These are phyloP conservation scores for Epinephelus cyanopodus DNA, from an alignment of 2,113 vertebrate species.

Conservation along the genomic window DNA sequence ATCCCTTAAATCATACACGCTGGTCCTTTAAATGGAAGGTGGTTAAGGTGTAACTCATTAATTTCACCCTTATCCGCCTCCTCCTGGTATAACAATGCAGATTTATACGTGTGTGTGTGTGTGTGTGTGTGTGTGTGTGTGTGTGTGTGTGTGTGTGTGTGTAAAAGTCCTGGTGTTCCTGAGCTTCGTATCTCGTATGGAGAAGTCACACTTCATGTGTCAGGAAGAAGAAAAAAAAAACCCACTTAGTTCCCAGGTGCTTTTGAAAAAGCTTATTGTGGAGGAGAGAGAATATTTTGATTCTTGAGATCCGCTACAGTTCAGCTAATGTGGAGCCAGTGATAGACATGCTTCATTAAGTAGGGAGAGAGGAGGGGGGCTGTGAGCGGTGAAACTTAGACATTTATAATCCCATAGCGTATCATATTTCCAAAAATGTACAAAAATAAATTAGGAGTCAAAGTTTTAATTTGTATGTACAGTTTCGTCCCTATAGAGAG, in stretches of 20 bases:
- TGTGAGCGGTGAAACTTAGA: background rate
- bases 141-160: background rate
- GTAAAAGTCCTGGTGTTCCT: background rate
- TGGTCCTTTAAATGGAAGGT: background rate
- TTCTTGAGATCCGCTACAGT: background rate
- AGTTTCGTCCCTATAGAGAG: constrained; percentile 24
- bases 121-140: too few species aligned
- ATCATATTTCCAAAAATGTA: constrained; percentile 17
- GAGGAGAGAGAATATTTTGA: constrained; percentile 2
- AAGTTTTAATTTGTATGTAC: constrained; percentile 4
- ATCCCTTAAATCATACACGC: too few species aligned
- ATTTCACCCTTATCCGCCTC: background rate
- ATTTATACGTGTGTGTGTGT: too few species aligned
- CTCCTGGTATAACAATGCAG: background rate
- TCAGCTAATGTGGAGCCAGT: constrained; percentile 21
- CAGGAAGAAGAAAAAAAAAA: background rate
- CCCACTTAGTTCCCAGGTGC: background rate
- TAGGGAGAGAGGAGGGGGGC: too few species aligned
- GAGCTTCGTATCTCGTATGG: background rate
- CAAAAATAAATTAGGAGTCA: constrained; percentile 8
- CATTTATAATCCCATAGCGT: background rate
- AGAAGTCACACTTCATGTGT: constrained; percentile 1
- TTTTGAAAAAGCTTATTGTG: constrained; percentile 25
- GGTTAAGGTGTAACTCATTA: background rate
- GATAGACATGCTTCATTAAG: constrained; percentile 8